Evolutionary conservation across 2,797 vertebrate species (phyloP).

Genomic region (Amniataba percoides): DNA sequence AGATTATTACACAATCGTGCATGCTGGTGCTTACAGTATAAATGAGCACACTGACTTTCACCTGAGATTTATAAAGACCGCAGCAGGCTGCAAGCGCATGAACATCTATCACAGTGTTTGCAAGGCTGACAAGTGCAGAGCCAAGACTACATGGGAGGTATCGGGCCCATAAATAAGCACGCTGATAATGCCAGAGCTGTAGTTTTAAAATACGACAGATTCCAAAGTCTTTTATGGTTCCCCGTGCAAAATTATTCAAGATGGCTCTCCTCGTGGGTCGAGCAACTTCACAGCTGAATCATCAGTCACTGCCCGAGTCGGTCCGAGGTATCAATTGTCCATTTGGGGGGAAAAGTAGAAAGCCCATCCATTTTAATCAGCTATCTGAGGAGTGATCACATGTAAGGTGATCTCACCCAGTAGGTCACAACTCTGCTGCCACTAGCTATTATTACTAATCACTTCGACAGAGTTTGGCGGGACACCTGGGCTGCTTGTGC

Average conservation of each 20-base stretch:
- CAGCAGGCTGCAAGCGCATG: slow-evolving; percentile 11
- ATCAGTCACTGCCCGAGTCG: slow-evolving; percentile 52
- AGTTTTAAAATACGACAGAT: slow-evolving; percentile 1
- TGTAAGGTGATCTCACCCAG: slow-evolving; percentile 80
- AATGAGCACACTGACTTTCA: slow-evolving; percentile 24
- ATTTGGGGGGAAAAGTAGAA: slow-evolving; percentile 76
- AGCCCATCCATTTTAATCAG: slow-evolving; percentile 87
- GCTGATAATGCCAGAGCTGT: background rate
- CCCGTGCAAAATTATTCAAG: slow-evolving; percentile 40
- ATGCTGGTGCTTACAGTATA: slow-evolving; percentile 4
- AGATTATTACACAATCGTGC: slow-evolving; percentile 14
- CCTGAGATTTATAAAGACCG: slow-evolving; percentile 39
- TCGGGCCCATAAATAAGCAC: slow-evolving; percentile 28
- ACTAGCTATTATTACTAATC: slow-evolving; percentile 81
- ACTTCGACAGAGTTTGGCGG: slow-evolving; percentile 80
- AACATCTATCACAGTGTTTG: slow-evolving; percentile 34
- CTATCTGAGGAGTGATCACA: slow-evolving; percentile 84
- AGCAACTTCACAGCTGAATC: slow-evolving; percentile 59
- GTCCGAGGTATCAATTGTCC: slow-evolving; percentile 76
- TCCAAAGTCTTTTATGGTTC: slow-evolving; percentile 18
- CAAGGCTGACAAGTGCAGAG: slow-evolving; percentile 14
- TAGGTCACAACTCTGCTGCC: slow-evolving; percentile 74
- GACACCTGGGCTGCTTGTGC: slow-evolving; percentile 76
- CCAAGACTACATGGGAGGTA: background rate
- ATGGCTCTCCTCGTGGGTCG: slow-evolving; percentile 28